These are phyloP conservation scores for Pedetes capensis DNA, from an alignment of 2,113 vertebrate species.

Conservation along the genomic window DNA sequence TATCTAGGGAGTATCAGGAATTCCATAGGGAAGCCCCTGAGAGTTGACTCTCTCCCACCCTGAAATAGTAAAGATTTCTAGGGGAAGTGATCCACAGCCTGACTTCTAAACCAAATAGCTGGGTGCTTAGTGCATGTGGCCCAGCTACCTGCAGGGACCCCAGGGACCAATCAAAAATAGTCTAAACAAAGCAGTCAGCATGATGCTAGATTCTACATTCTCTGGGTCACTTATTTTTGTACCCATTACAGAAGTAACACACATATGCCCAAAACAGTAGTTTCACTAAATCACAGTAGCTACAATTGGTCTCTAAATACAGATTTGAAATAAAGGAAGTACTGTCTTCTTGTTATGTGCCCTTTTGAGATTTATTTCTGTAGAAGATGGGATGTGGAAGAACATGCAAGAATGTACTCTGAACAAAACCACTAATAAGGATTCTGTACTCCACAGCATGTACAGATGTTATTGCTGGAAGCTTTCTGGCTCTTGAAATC, in stretches of 20 bases:
- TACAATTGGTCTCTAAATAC: slow-evolving; percentile 25
- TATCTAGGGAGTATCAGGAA: neutral
- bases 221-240: slow-evolving; percentile 5
- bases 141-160: neutral
- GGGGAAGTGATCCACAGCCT: neutral
- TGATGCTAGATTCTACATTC: neutral
- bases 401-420: neutral
- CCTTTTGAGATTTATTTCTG: neutral
- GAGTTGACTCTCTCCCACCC: neutral
- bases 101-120: slow-evolving; percentile 1
- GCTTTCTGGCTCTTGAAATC: neutral
- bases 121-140: neutral
- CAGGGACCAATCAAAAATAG: neutral
- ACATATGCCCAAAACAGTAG: neutral
- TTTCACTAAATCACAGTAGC: neutral
- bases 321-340: slow-evolving; percentile 28
- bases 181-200: neutral
- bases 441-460: neutral
- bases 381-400: neutral
- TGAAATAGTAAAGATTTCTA: neutral
- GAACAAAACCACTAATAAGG: neutral
- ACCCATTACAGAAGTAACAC: slow-evolving; percentile 33
- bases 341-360: neutral
- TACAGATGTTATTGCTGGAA: neutral
- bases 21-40: neutral